phyloP scores from a whole-genome alignment of 2,113 vertebrate genomes.

The Thalassoma bifasciatum region DNA sequence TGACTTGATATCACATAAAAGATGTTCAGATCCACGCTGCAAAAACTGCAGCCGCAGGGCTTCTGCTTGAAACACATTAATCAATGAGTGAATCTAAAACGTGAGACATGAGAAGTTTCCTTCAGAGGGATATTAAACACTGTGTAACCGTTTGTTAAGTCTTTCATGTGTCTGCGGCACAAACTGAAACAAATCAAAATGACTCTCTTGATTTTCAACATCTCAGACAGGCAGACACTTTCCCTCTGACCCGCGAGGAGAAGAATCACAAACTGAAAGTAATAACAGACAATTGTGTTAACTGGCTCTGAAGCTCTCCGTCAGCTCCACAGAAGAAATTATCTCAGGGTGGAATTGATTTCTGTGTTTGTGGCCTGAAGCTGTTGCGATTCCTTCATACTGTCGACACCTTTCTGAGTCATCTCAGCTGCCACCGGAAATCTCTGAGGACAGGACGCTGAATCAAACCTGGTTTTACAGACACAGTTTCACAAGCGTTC shows the following conservation, averaged over 20 bases:
- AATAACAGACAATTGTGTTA: not conserved
- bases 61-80: not conserved
- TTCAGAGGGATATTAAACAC: not conserved
- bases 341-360: not conserved
- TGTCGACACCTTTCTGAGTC: not conserved
- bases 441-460: not conserved
- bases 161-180: too few relatives aligned
- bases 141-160: not conserved
- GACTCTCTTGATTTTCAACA: not conserved
- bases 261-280: not conserved
- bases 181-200: too few relatives aligned
- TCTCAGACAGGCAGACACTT: not conserved
- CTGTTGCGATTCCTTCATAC: not conserved
- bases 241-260: not conserved
- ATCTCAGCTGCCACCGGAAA: not conserved
- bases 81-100: not conserved
- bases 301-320: not conserved
- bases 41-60: conserved; percentile 5
- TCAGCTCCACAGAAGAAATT: not conserved
- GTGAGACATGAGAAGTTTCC: too few relatives aligned
- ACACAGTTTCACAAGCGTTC: too few relatives aligned
- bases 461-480: not conserved
- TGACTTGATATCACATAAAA: conserved; percentile 10
- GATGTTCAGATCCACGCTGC: not conserved
- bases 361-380: not conserved